Percentiles rank a stretch among this genome's conserved stretches.
These are phyloP conservation scores for Phenacoccus solenopsis DNA, from an alignment of 1,140 invertebrate genomes.

Conservation along the genomic window DNA sequence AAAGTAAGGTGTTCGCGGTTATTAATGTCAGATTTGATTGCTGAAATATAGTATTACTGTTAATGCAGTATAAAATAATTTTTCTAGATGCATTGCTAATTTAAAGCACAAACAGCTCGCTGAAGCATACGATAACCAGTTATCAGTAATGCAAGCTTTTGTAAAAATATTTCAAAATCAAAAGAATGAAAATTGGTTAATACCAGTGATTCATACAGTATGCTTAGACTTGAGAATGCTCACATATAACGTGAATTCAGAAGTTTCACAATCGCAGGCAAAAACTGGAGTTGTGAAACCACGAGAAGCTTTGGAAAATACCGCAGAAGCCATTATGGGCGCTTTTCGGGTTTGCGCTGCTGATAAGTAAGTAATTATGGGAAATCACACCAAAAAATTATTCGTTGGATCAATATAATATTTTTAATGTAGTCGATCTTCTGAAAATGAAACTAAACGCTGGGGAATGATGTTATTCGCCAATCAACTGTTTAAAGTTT, in stretches of 20 bases:
- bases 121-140: conserved; percentile 67
- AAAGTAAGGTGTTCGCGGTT: background rate
- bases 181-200: conserved; percentile 92
- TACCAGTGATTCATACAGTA: conserved; percentile 78
- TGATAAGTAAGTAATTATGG: conserved; percentile 53
- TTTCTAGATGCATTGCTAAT: background rate
- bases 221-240: conserved; percentile 78
- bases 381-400: conserved; percentile 16
- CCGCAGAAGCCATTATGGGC: conserved; percentile 83
- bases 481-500: conserved; percentile 95
- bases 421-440: conserved; percentile 44
- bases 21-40: background rate
- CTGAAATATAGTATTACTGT: no score
- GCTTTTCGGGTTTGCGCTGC: conserved; percentile 93
- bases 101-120: conserved; percentile 47
- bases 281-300: conserved; percentile 42
- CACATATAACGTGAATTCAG: conserved; percentile 61
- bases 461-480: conserved; percentile 92
- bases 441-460: conserved; percentile 81
- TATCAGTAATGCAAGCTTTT: conserved; percentile 59
- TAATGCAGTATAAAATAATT: no score
- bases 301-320: conserved; percentile 78
- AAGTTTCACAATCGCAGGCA: conserved; percentile 33
- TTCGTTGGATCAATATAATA: background rate
- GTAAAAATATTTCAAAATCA: conserved; percentile 72